These are phyloP conservation scores for Premnoplex brunnescens DNA, from an alignment of 2,797 vertebrate species.

Conservation along the genomic window DNA sequence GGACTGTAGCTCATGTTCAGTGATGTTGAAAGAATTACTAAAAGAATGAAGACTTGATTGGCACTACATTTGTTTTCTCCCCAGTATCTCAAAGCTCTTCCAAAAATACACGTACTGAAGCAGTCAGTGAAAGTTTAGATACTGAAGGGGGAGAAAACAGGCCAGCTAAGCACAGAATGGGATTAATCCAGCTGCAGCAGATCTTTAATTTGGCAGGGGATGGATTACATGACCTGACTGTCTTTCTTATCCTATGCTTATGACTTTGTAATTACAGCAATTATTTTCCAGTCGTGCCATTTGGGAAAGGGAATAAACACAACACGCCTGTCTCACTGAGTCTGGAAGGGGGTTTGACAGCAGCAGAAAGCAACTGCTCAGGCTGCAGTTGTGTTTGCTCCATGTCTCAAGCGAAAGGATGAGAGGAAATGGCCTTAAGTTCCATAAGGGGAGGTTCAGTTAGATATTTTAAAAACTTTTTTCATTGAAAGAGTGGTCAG, in stretches of 20 bases:
- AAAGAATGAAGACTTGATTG: not conserved
- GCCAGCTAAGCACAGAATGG: not conserved
- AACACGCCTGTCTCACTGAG: not conserved
- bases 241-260: conserved; percentile 30
- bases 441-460: not conserved
- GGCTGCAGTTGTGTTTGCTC: not conserved
- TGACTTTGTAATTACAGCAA: conserved; percentile 40
- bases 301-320: conserved; percentile 44
- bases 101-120: not conserved
- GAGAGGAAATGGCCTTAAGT: not conserved
- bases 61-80: not conserved
- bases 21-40: not conserved
- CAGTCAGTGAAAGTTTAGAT: not conserved
- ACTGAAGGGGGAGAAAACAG: not conserved
- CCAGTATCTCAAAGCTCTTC: not conserved
- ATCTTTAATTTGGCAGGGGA: conserved; percentile 41
- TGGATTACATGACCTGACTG: conserved; percentile 13
- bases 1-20: not conserved
- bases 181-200: not conserved
- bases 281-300: conserved; percentile 21
- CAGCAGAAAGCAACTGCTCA: not conserved
- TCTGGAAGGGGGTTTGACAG: not conserved
- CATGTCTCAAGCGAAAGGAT: not conserved
- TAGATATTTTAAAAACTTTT: rapidly evolving
- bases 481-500: not conserved